These are phyloP conservation scores for Pithys albifrons DNA, from an alignment of 2,113 vertebrate species.

Conservation along the genomic window DNA sequence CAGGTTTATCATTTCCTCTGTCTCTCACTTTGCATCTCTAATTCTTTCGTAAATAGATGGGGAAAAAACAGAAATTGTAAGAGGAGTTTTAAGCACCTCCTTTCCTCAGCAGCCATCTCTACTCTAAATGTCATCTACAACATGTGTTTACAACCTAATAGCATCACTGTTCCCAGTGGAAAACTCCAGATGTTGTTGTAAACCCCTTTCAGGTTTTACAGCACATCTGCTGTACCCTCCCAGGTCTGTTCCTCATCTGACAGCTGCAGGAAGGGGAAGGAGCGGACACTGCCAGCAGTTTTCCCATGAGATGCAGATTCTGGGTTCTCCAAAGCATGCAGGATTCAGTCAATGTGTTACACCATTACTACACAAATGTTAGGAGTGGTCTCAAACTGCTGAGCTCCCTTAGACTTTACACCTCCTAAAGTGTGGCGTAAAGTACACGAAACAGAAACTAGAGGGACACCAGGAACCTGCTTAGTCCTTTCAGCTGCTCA, in stretches of 20 bases:
- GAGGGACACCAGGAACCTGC: fast-evolving
- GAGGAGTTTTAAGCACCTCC: not conserved
- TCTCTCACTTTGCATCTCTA: not conserved
- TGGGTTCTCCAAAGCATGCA: not conserved
- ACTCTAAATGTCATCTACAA: not conserved
- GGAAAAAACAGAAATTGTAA: not conserved
- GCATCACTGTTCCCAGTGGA: not conserved
- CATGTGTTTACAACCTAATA: not conserved
- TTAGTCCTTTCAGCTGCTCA: not conserved
- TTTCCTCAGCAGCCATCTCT: not conserved
- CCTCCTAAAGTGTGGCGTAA: not conserved
- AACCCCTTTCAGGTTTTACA: not conserved
- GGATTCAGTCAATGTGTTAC: not conserved
- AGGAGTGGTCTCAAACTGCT: not conserved
- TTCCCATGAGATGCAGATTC: not conserved
- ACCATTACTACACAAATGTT: not conserved
- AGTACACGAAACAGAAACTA: not conserved
- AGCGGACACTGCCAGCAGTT: not conserved
- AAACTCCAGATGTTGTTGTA: not conserved
- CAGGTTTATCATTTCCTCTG: not conserved
- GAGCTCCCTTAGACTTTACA: not conserved
- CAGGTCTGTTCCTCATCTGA: not conserved
- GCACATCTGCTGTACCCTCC: not conserved
- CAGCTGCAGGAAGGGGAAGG: not conserved
- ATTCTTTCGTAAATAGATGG: not conserved